A percentile compares a stretch with the other conserved stretches of the same genome.
Evolutionary conservation across 2,888 invertebrate genomes (phyloP).

Genomic region (Troides helena): DNA sequence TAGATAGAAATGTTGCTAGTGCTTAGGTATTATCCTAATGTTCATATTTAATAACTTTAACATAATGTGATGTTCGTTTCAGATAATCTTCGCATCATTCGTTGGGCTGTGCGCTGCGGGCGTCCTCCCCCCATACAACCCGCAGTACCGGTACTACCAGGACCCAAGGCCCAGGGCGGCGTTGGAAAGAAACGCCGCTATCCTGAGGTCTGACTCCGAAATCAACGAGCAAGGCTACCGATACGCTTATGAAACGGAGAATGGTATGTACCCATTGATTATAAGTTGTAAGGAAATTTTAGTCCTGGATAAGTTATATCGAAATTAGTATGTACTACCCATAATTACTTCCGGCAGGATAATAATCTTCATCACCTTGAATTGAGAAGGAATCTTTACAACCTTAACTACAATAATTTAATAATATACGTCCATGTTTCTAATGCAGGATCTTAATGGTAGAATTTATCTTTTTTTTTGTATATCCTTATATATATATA

Average conservation of each 20-base stretch:
- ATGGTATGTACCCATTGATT: conserved; percentile 59
- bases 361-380: no score
- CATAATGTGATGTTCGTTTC: background rate
- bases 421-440: no score
- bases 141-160: conserved; percentile 52
- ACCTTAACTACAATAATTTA: no score
- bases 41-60: background rate
- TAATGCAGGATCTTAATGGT: no score
- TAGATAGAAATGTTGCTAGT: no score
- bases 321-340: no score
- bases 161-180: conserved; percentile 54
- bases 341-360: no score
- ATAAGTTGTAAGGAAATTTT: no score
- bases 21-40: no score
- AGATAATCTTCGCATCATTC: conserved; percentile 48
- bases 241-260: conserved; percentile 82
- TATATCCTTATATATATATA: background rate
- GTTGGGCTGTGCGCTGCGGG: conserved; percentile 58
- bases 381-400: no score
- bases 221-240: conserved; percentile 65
- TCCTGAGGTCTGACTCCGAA: conserved; percentile 60
- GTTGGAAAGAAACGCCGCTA: conserved; percentile 59
- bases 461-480: background rate
- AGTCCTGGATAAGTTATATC: no score
- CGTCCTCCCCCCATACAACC: conserved; percentile 48